Conservation (phyloP, 1,140 invertebrate genomes). For the Cydia pomonella region DNA sequence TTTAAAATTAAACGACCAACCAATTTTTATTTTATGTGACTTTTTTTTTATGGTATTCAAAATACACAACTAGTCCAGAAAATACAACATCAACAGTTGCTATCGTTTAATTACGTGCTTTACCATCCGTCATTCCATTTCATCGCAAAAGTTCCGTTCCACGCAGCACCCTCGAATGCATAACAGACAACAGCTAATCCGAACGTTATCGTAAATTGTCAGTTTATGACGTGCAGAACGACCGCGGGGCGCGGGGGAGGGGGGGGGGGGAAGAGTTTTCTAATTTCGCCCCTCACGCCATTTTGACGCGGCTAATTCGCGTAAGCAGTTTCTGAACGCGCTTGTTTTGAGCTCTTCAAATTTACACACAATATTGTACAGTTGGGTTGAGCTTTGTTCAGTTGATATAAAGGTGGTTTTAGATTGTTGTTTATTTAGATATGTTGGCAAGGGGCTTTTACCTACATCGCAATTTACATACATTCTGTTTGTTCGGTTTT, state of each 20-base stretch:
- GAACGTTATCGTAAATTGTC: conserved; percentile 79
- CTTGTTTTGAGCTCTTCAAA: conserved; percentile 71
- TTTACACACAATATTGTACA: conserved; percentile 45
- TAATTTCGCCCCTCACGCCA: conserved; percentile 75
- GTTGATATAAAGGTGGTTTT: conserved; percentile 45
- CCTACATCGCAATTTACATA: conserved; percentile 78
- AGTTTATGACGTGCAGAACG: conserved; percentile 79
- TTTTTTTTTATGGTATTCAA: too few species aligned
- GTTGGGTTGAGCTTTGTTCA: conserved; percentile 38
- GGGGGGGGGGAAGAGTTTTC: conserved; percentile 61
- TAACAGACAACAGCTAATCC: conserved; percentile 79
- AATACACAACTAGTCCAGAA: too few species aligned
- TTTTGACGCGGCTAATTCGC: conserved; percentile 78
- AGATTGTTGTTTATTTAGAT: not conserved
- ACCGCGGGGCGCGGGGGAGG: conserved; percentile 47
- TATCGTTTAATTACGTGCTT: too few species aligned
- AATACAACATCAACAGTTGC: too few species aligned
- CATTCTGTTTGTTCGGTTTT: conserved; percentile 78
- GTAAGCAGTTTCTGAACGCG: conserved; percentile 79
- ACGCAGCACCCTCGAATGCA: conserved; percentile 60
- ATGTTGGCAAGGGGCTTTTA: conserved; percentile 64
- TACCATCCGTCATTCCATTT: too few species aligned
- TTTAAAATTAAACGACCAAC: too few species aligned
- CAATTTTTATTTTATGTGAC: too few species aligned
- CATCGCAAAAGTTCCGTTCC: conserved; percentile 37